Evolutionary conservation across 2,113 vertebrate species (phyloP).

Genomic region (Setophaga petechia): DNA sequence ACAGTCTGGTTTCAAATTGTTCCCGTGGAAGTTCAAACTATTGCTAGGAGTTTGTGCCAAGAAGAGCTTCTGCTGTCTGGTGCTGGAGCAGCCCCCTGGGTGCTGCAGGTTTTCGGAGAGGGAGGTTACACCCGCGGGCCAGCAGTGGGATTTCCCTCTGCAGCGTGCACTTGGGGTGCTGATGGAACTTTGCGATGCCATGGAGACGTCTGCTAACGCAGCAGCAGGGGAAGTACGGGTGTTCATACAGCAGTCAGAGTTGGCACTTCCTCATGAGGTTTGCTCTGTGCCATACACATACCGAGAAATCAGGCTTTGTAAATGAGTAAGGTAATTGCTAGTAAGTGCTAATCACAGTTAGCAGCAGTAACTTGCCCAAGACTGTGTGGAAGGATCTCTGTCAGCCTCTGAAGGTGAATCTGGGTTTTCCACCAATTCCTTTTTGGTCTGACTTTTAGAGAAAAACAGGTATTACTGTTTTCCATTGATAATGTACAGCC

Average conservation of each 20-base stretch:
- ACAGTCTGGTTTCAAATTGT: not conserved
- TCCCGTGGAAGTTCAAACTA: not conserved
- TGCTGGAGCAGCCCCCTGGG: rapidly evolving
- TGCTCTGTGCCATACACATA: rapidly evolving
- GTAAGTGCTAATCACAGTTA: not conserved
- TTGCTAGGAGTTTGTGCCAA: not conserved
- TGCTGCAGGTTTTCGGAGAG: not conserved
- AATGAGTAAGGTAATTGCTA: not conserved
- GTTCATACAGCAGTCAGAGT: not conserved
- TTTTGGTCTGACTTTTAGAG: not conserved
- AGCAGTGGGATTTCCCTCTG: not conserved
- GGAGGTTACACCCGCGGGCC: not conserved
- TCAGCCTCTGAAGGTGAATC: not conserved
- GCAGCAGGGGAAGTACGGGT: rapidly evolving
- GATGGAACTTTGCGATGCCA: rapidly evolving
- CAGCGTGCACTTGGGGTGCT: rapidly evolving
- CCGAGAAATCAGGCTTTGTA: not conserved
- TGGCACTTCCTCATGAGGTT: not conserved
- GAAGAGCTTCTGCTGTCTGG: not conserved
- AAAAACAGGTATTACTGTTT: constrained; percentile 9
- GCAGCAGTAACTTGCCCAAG: not conserved
- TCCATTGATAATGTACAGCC: not conserved
- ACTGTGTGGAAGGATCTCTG: not conserved
- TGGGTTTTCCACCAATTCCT: not conserved
- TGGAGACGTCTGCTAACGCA: not conserved